phyloP scores from a whole-genome alignment of 1,140 invertebrate species.

The Euschistus heros region DNA sequence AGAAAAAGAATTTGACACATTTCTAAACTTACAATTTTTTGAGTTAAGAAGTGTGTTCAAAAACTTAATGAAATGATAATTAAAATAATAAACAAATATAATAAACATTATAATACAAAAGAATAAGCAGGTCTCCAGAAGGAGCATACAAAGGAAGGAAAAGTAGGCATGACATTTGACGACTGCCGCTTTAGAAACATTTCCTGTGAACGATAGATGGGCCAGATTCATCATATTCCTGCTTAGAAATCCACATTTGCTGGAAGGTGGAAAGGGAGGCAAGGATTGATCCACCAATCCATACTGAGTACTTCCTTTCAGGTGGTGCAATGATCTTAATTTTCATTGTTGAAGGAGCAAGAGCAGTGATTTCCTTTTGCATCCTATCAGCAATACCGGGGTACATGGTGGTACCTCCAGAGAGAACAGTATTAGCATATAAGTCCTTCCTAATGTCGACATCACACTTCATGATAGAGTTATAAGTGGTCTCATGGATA shows the following conservation, averaged over 20 bases:
- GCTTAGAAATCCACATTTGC: constrained; percentile 93
- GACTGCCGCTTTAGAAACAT: constrained; percentile 66
- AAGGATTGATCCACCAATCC: constrained; percentile 79
- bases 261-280: constrained; percentile 82
- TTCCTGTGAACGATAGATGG: constrained; percentile 91
- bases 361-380: constrained; percentile 63
- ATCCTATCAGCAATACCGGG: constrained; percentile 76
- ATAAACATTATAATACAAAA: constrained; percentile 9
- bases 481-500: constrained; percentile 91
- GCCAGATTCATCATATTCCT: constrained; percentile 90
- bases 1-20: constrained; percentile 1
- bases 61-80: constrained; percentile 9
- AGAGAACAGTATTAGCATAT: constrained; percentile 92
- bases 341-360: constrained; percentile 65
- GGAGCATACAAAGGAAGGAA: neutral
- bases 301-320: constrained; percentile 74
- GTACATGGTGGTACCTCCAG: constrained; percentile 95
- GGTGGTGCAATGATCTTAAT: constrained; percentile 76
- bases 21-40: neutral
- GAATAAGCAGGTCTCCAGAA: neutral
- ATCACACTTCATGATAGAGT: constrained; percentile 96
- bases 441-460: constrained; percentile 88
- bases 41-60: neutral
- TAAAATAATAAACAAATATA: constrained; percentile 21
- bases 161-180: neutral